Conservation (phyloP, 2,888 invertebrate species). For the Caenorhabditis uteleia region DNA sequence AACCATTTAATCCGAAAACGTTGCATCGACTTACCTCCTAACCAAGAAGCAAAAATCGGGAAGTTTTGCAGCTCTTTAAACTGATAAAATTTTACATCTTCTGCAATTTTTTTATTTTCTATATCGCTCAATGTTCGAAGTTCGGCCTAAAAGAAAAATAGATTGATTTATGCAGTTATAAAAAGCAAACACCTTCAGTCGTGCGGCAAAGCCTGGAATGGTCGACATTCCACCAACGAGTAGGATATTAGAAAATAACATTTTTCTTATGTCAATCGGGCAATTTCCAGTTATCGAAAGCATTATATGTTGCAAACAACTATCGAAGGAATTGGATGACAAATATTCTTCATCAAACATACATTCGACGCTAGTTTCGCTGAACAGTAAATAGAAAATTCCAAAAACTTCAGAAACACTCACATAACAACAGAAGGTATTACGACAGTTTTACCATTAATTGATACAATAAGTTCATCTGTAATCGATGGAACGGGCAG, state of each 20-base stretch:
- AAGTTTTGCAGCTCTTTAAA: conserved; percentile 21
- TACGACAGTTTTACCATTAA: conserved; percentile 12
- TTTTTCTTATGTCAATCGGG: conserved; percentile 82
- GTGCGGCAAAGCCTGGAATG: conserved; percentile 82
- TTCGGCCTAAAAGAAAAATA: conserved; percentile 21
- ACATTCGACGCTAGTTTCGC: conserved; percentile 24
- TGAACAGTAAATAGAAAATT: conserved; percentile 4
- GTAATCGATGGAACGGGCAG: conserved; percentile 11
- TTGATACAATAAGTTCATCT: conserved; percentile 3
- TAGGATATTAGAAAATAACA: conserved; percentile 83
- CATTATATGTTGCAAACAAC: conserved; percentile 11
- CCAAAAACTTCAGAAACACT: neutral
- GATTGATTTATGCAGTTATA: neutral
- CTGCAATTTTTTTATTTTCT: conserved; percentile 23
- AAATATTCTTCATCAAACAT: conserved; percentile 27
- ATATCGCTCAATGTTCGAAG: conserved; percentile 5
- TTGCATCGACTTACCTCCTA: conserved; percentile 11
- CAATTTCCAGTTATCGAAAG: conserved; percentile 74
- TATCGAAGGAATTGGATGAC: conserved; percentile 31
- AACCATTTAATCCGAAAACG: neutral
- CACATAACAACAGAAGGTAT: conserved; percentile 29
- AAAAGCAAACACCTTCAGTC: conserved; percentile 75
- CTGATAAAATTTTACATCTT: conserved; percentile 34
- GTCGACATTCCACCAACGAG: conserved; percentile 86
- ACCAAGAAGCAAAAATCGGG: conserved; percentile 24